These are phyloP conservation scores for Listrodromus nycthemerus DNA, from an alignment of 2,888 invertebrate genomes.

Conservation along the genomic window DNA sequence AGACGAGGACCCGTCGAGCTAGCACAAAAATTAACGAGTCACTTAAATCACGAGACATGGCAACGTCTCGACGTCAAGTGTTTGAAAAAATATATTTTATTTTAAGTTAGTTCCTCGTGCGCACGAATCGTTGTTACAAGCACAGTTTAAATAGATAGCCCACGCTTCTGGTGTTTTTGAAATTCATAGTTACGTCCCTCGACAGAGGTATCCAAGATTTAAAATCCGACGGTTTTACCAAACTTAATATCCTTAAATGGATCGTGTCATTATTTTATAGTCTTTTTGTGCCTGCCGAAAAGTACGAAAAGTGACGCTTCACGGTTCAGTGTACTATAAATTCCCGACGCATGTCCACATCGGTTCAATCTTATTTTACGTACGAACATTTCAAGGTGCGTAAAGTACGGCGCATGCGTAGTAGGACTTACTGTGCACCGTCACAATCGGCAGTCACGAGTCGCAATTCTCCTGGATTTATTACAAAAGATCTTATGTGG, in stretches of 20 bases:
- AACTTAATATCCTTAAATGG: background rate
- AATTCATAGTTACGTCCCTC: background rate
- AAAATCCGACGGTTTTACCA: background rate
- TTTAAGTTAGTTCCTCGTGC: background rate
- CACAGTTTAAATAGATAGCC: background rate
- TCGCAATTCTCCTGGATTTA: too few species aligned
- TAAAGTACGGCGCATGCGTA: too few species aligned
- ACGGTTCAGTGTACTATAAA: too few species aligned
- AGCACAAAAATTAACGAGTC: background rate
- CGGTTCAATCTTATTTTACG: too few species aligned
- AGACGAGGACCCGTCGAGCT: background rate
- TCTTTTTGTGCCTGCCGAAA: too few species aligned
- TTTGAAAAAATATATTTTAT: background rate
- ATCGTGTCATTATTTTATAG: conserved; percentile 4
- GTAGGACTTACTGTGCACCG: too few species aligned
- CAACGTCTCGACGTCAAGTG: too few species aligned
- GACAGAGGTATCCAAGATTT: background rate
- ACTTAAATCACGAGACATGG: background rate
- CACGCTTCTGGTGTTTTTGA: background rate
- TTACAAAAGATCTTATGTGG: too few species aligned
- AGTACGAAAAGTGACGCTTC: too few species aligned
- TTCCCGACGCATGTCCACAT: too few species aligned
- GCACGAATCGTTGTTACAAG: background rate
- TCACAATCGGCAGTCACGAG: too few species aligned
- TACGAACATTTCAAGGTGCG: too few species aligned